Percentiles rank a stretch among this genome's conserved stretches.
phyloP scores from a whole-genome alignment of 2,888 invertebrate species.

The Blastobasis lacticolella region DNA sequence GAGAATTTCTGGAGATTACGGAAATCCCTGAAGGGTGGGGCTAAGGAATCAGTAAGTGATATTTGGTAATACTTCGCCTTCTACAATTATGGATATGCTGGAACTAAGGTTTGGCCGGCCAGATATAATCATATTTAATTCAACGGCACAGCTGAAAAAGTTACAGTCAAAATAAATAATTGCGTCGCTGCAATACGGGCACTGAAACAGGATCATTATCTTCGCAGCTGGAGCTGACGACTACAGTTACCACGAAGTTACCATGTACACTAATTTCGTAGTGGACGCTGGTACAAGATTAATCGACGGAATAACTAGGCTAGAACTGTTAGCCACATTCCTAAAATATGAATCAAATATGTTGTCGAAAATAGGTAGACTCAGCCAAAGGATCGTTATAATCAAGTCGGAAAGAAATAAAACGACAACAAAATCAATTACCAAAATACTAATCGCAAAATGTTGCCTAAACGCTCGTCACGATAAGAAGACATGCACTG shows the following conservation, averaged over 20 bases:
- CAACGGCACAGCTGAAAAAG: conserved; percentile 8
- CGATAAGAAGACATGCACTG: conserved; percentile 1
- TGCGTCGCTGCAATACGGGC: conserved; percentile 2
- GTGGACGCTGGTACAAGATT: conserved; percentile 10
- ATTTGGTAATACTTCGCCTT: conserved; percentile 12
- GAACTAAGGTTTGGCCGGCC: no score
- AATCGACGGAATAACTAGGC: conserved; percentile 2
- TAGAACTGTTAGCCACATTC: no score
- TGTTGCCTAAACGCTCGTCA: conserved; percentile 2
- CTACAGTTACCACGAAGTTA: conserved; percentile 4
- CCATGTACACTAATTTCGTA: conserved; percentile 10
- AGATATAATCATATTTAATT: conserved; percentile 4
- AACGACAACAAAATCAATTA: neutral
- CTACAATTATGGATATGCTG: no score
- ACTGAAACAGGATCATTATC: conserved; percentile 3
- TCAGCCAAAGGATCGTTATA: neutral
- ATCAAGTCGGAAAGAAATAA: neutral
- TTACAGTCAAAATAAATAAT: conserved; percentile 8
- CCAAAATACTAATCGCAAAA: conserved; percentile 1
- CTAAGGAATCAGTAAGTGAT: conserved; percentile 16
- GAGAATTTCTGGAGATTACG: conserved; percentile 16
- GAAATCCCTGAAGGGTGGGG: conserved; percentile 13
- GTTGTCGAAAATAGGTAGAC: conserved; percentile 3
- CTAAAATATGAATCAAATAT: conserved; percentile 8
- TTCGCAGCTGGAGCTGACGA: conserved; percentile 5